A percentile compares a stretch with the other conserved stretches of the same genome.
phyloP scores from a whole-genome alignment of 2,888 invertebrate genomes.

The Diplolepis rosae region DNA sequence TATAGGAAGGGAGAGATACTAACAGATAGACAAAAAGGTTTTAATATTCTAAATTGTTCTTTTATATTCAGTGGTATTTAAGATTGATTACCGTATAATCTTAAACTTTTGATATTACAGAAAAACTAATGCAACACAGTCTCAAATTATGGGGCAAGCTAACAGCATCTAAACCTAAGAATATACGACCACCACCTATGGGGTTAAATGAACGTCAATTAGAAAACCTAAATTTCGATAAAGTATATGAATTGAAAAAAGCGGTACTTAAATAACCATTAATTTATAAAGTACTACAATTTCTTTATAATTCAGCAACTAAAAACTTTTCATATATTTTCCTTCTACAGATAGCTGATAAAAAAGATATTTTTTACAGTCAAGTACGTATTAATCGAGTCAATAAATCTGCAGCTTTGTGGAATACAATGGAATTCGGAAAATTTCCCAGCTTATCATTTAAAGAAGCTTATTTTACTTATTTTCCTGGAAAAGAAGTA shows the following conservation, averaged over 20 bases:
- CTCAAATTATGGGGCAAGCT: slow-evolving; percentile 50
- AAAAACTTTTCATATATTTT: slow-evolving; percentile 16
- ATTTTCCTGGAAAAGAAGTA: slow-evolving; percentile 60
- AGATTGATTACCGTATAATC: no score
- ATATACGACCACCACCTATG: slow-evolving; percentile 47
- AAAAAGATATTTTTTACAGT: slow-evolving; percentile 55
- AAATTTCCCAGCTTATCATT: slow-evolving; percentile 61
- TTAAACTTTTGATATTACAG: no score
- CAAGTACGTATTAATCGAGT: slow-evolving; percentile 58
- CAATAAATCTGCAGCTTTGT: slow-evolving; percentile 53
- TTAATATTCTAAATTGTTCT: not conserved
- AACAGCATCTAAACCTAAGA: slow-evolving; percentile 1
- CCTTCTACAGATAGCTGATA: slow-evolving; percentile 53
- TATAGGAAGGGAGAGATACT: slow-evolving; percentile 59
- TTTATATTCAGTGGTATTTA: not conserved
- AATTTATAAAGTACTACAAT: no score
- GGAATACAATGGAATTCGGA: slow-evolving; percentile 63
- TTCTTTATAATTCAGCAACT: no score
- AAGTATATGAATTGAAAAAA: slow-evolving; percentile 51
- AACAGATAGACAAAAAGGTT: slow-evolving; percentile 51
- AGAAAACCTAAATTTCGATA: slow-evolving; percentile 52
- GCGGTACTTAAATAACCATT: slow-evolving; percentile 44
- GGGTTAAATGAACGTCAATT: slow-evolving; percentile 42
- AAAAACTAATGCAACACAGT: slow-evolving; percentile 46
- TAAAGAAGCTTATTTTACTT: slow-evolving; percentile 65